These are phyloP conservation scores for Holacanthus passer DNA, from an alignment of 2,113 vertebrate species.

Conservation along the genomic window DNA sequence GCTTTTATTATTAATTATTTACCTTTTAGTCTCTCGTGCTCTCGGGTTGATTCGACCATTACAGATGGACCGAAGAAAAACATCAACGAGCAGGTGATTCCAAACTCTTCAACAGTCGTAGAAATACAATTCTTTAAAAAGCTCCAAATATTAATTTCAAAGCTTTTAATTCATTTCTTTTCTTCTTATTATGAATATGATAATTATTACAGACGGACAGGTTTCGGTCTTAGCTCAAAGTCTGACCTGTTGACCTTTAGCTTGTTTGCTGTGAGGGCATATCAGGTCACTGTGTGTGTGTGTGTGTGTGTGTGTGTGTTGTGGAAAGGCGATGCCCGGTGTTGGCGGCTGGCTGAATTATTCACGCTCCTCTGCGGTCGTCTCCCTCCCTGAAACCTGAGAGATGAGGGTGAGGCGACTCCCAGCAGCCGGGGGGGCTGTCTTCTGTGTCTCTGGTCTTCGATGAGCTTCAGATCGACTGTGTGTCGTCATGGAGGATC, in stretches of 20 bases:
- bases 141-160: too few species aligned
- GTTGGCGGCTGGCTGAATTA: slow-evolving; percentile 83
- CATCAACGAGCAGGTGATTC: too few species aligned
- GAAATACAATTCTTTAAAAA: too few species aligned
- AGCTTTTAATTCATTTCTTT: too few species aligned
- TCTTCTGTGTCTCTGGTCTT: not conserved
- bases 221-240: slow-evolving; percentile 32
- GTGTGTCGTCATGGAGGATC: too few species aligned
- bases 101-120: too few species aligned
- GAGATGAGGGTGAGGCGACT: slow-evolving; percentile 63
- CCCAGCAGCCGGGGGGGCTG: slow-evolving; percentile 69
- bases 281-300: slow-evolving; percentile 61
- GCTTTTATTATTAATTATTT: too few species aligned
- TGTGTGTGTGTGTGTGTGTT: slow-evolving; percentile 36
- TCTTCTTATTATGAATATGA: too few species aligned
- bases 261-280: slow-evolving; percentile 35
- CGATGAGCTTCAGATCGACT: not conserved
- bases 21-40: too few species aligned
- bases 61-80: too few species aligned
- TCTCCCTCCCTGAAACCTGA: slow-evolving; percentile 83
- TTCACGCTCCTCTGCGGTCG: slow-evolving; percentile 83
- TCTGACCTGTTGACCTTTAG: slow-evolving; percentile 54
- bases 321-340: slow-evolving; percentile 74
- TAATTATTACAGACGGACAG: not conserved
- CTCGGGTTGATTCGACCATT: too few species aligned